Conservation (phyloP, 1,140 invertebrate species). For the fruit fly (Drosophila melanogaster) region Release_6_plus_ISO1_MT NT_033777.3:15825001-15825500, state of each 20-base stretch:
- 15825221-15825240: conserved; percentile 27
- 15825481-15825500: too few species aligned
- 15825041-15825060: too few species aligned
- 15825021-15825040: too few species aligned
- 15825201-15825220: conserved; percentile 32
- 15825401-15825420: too few species aligned
- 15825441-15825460: too few species aligned
- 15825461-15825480: too few species aligned
- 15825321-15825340: not conserved
- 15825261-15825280: conserved; percentile 3
- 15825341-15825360: conserved; percentile 1
- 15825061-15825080: conserved; percentile 38
- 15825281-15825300: not conserved
- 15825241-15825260: conserved; percentile 3
- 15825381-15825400: too few species aligned
- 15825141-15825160: not conserved
- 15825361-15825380: not conserved
- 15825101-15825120: not conserved
- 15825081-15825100: conserved; percentile 32
- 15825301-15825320: conserved; percentile 38
- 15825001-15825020: too few species aligned
- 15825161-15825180: not conserved
- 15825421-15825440: too few species aligned
- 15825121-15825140: not conserved
- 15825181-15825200: not conserved